Evolutionary conservation across 2,113 vertebrate species (phyloP).

Genomic region (Morone saxatilis): DNA sequence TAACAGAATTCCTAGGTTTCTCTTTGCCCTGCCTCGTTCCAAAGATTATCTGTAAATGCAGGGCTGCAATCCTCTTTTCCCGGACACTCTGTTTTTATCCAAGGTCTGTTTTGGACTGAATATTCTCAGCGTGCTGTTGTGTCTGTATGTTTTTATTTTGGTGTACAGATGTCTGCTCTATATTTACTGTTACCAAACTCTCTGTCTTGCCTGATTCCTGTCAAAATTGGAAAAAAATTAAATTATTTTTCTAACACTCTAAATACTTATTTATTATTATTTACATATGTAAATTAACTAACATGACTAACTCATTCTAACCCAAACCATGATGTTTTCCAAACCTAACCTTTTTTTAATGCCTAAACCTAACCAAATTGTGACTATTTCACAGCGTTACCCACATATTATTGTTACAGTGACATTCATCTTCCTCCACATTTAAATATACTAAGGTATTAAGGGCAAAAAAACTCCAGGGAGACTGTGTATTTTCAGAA

Average conservation of each 20-base stretch:
- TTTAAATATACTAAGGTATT: too few species aligned
- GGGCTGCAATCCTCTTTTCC: constrained; percentile 80
- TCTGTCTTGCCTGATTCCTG: not conserved
- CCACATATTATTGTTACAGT: too few species aligned
- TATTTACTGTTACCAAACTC: not conserved
- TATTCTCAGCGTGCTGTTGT: constrained; percentile 46
- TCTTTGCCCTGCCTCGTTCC: constrained; percentile 66
- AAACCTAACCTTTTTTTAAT: too few species aligned
- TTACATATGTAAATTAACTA: too few species aligned
- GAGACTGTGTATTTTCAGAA: too few species aligned
- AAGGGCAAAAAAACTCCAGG: too few species aligned
- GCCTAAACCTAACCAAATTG: too few species aligned
- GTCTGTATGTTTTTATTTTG: constrained; percentile 20
- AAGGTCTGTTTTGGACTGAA: constrained; percentile 47
- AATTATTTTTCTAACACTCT: not conserved
- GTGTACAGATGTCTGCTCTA: constrained; percentile 32
- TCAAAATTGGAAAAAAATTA: not conserved
- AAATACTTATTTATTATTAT: not conserved
- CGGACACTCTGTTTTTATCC: constrained; percentile 63
- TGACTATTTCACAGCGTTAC: too few species aligned
- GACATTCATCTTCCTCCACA: not conserved
- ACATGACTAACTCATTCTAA: too few species aligned
- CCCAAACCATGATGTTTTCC: too few species aligned
- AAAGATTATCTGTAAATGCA: constrained; percentile 81
- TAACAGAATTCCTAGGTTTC: constrained; percentile 78